Conservation (phyloP, 2,888 invertebrate species). For the Carabus problematicus region DNA sequence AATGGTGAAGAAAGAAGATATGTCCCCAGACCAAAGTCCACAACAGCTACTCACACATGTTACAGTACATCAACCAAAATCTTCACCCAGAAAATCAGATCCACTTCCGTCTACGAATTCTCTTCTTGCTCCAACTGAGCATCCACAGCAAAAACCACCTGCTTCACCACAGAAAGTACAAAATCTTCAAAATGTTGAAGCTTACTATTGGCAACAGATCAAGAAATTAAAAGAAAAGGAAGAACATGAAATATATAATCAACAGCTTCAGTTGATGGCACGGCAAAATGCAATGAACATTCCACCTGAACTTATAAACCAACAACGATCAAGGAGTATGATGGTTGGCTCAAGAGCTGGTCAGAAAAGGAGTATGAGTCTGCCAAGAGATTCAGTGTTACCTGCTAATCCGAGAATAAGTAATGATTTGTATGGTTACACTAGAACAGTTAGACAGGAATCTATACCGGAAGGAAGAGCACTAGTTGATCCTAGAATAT, state of each 20-base stretch:
- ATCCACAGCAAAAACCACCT: constrained; percentile 38
- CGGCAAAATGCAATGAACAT: constrained; percentile 18
- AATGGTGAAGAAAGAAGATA: constrained; percentile 23
- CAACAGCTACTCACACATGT: constrained; percentile 35
- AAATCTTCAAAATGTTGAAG: constrained; percentile 68
- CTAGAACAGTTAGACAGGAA: constrained; percentile 37
- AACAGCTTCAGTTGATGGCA: constrained; percentile 51
- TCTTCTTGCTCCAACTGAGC: constrained; percentile 22
- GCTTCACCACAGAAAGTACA: constrained; percentile 62
- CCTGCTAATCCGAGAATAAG: constrained; percentile 18
- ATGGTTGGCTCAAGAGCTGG: constrained; percentile 57
- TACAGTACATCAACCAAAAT: constrained; percentile 48
- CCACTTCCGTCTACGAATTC: constrained; percentile 47
- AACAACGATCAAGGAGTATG: constrained; percentile 59
- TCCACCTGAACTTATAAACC: constrained; percentile 24
- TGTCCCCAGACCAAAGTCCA: constrained; percentile 37
- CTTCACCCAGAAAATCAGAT: constrained; percentile 57
- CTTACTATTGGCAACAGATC: constrained; percentile 73
- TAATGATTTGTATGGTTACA: constrained; percentile 24
- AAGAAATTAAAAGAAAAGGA: constrained; percentile 70
- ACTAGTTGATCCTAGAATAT: constrained; percentile 35
- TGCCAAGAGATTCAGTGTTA: constrained; percentile 51
- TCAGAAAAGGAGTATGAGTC: constrained; percentile 58
- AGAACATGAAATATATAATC: constrained; percentile 61
- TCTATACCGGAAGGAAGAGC: constrained; percentile 47